Evolutionary conservation across 1,140 invertebrate genomes (phyloP).

Genomic region (Zaprionus africanus): DNA sequence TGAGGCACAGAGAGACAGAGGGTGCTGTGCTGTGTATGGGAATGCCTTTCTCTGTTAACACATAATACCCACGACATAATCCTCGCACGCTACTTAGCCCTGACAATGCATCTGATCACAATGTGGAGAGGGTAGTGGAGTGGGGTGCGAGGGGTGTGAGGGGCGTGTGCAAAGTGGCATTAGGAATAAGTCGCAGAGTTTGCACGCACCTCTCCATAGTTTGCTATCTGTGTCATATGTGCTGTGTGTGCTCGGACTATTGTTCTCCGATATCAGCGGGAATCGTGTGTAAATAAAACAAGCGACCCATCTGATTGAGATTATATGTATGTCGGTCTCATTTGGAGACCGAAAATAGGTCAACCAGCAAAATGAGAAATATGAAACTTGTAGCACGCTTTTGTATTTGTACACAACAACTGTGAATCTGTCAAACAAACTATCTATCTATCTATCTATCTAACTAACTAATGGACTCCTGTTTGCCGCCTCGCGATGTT

Average conservation of each 20-base stretch:
- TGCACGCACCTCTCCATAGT: background rate
- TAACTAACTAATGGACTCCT: constrained; percentile 41
- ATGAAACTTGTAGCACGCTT: constrained; percentile 28
- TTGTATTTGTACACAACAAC: constrained; percentile 6
- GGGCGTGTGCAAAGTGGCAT: constrained; percentile 59
- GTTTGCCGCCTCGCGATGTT: constrained; percentile 5
- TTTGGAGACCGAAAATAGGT: constrained; percentile 21
- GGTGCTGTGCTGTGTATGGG: constrained; percentile 28
- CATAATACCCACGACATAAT: constrained; percentile 43
- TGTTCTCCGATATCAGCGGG: constrained; percentile 34
- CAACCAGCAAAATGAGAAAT: constrained; percentile 41
- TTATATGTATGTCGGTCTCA: constrained; percentile 15
- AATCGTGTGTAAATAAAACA: constrained; percentile 43
- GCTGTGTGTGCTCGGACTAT: background rate
- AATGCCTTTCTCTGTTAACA: constrained; percentile 46
- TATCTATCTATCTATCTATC: constrained; percentile 4
- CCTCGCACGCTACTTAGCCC: constrained; percentile 76
- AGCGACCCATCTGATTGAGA: constrained; percentile 28
- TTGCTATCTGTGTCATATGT: constrained; percentile 10
- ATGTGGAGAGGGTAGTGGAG: constrained; percentile 10
- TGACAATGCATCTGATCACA: constrained; percentile 58
- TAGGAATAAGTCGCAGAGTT: constrained; percentile 49
- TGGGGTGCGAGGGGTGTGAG: constrained; percentile 29
- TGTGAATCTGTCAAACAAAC: background rate
- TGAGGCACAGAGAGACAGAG: background rate